These are phyloP conservation scores for Melipona bicolor DNA, from an alignment of 2,888 invertebrate genomes.

Conservation along the genomic window DNA sequence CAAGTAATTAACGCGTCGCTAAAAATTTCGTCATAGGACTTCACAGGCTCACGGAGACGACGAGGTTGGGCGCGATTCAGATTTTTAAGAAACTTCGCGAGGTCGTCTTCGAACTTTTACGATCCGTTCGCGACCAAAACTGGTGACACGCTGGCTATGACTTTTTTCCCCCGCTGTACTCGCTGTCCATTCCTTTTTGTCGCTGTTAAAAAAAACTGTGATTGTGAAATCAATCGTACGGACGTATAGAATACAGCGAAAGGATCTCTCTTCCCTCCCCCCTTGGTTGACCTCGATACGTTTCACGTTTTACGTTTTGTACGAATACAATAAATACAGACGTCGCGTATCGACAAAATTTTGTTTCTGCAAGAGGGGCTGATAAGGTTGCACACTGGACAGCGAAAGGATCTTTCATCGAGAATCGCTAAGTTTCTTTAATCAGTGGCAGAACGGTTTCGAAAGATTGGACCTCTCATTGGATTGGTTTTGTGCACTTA, in stretches of 20 bases:
- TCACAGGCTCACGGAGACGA: conserved; percentile 12
- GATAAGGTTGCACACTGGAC: not conserved
- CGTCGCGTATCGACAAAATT: not conserved
- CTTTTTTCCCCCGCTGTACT: not conserved
- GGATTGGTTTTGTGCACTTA: not conserved
- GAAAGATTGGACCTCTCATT: conserved; percentile 16
- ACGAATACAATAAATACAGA: not conserved
- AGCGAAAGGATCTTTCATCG: not conserved
- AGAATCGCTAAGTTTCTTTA: not conserved
- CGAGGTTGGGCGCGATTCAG: conserved; percentile 29
- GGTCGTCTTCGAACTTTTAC: conserved; percentile 21
- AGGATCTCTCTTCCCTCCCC: not conserved
- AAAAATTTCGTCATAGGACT: conserved; percentile 44
- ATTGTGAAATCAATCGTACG: not conserved
- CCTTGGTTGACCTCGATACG: not conserved
- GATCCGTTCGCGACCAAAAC: not conserved
- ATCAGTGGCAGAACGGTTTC: not conserved
- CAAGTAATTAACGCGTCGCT: conserved; percentile 43
- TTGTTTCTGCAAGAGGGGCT: not conserved
- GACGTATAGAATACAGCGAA: too few relatives aligned
- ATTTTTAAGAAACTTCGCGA: conserved; percentile 1
- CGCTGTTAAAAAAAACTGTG: not conserved
- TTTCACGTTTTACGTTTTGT: not conserved
- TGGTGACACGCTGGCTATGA: not conserved
- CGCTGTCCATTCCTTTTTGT: conserved; percentile 2